Evolutionary conservation across 2,113 vertebrate genomes (phyloP), one percentile per base, ranked within the genome.

Genomic region (Pterocles burchelli): DNA sequence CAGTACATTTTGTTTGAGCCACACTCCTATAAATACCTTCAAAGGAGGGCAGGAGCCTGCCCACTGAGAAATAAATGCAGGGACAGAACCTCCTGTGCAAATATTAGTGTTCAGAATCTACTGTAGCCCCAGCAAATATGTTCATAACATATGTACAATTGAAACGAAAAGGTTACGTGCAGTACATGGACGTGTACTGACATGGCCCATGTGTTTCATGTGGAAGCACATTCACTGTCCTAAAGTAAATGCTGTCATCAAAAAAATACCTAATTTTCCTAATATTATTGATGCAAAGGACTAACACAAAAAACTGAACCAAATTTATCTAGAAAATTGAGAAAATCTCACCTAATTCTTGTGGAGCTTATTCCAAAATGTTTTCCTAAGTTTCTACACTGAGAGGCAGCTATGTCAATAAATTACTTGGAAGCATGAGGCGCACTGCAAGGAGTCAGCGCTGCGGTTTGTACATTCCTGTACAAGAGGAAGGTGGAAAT

Each of bases 151-250:
- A 97, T 84, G 67, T 89, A 89, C 92, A 87, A 91, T 85, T 93
- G 79, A 89, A 90, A 94, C 2, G 24, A 6, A 96, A 95, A 96
- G 96, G 95, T 96, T 96, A 97, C 41, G 65, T 89, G 91, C 91
- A 96, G 95, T 95, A 90, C 96, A 87, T 92, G 91, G 83, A 91
- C 96, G 9, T 94, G 94, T 96, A 87, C 85, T 71, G 77, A 95
- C 96, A 96, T 6, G 74, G 91, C 82, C 83, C 58, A 63, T 80
- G 55, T 79, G 63, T 84, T 97, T 96, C 93, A 85, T 91, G 95
- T 94, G 93, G 85, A 92, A 97, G 93, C 95, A 96, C 48, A 97
- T 97, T 93, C 93, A 62, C 75, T 94, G 85, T 85, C 89, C 88
- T 95, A 74, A 95, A 96, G 89, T 84, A 96, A 96, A 93, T 16